Percentiles rank a stretch among this genome's conserved stretches.
phyloP scores from a whole-genome alignment of 2,888 invertebrate species.

The Baronia brevicornis region DNA sequence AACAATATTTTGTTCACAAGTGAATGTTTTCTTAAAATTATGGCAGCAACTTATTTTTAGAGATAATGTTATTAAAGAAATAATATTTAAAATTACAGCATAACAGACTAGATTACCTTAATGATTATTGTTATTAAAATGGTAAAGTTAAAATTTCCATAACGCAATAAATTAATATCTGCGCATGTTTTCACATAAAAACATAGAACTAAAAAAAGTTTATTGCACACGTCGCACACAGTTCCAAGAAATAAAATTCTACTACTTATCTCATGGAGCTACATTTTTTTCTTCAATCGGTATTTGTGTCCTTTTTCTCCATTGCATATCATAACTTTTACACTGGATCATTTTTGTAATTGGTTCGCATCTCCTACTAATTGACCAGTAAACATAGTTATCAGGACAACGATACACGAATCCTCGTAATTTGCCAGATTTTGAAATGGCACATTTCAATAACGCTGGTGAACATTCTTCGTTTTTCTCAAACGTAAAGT shows the following conservation, averaged over 20 bases:
- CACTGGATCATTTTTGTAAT: conserved; percentile 78
- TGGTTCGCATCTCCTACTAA: conserved; percentile 85
- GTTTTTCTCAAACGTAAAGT: conserved; percentile 79
- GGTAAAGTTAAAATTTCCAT: too few relatives aligned
- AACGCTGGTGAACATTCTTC: conserved; percentile 82
- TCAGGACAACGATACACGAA: conserved; percentile 85
- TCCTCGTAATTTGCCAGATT: conserved; percentile 76
- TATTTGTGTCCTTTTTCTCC: conserved; percentile 71
- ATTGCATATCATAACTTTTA: conserved; percentile 47
- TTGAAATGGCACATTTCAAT: conserved; percentile 78
- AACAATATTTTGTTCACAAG: conserved; percentile 66
- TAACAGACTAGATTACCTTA: conserved; percentile 14
- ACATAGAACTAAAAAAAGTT: too few relatives aligned
- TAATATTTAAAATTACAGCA: conserved; percentile 3
- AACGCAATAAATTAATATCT: too few relatives aligned
- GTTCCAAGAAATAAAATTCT: too few relatives aligned
- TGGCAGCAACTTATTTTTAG: conserved; percentile 42
- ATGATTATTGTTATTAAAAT: too few relatives aligned
- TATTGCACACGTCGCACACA: too few relatives aligned
- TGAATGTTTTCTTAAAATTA: conserved; percentile 36
- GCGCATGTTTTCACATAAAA: too few relatives aligned
- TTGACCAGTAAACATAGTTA: conserved; percentile 84
- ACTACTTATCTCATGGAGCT: conserved; percentile 38
- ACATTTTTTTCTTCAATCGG: conserved; percentile 73
- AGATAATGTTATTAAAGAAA: conserved; percentile 24